These are phyloP conservation scores for Xenopus laevis DNA, from an alignment of 2,113 vertebrate species.

Conservation along the genomic window DNA sequence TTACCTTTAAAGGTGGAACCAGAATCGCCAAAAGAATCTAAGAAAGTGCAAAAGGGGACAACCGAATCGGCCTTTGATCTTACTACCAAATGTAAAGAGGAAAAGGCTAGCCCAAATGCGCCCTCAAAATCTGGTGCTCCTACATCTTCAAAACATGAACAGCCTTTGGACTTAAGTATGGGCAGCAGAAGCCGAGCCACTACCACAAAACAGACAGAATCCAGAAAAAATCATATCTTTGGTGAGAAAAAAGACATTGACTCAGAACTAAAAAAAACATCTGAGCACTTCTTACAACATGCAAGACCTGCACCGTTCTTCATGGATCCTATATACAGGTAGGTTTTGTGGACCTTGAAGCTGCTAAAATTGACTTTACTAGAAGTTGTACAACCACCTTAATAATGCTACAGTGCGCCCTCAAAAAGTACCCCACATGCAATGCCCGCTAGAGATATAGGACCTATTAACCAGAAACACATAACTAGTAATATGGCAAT, in stretches of 20 bases:
- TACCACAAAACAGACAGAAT: conserved; percentile 65
- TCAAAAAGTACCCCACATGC: too few relatives aligned
- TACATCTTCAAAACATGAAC: conserved; percentile 77
- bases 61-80: conserved; percentile 93
- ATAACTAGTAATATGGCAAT: too few relatives aligned
- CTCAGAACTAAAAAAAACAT: conserved; percentile 70
- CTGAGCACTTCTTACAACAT: conserved; percentile 87
- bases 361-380: too few relatives aligned
- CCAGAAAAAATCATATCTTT: conserved; percentile 77
- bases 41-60: conserved; percentile 81
- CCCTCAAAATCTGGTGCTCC: conserved; percentile 72
- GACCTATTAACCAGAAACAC: too few relatives aligned
- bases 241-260: conserved; percentile 77
- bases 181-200: conserved; percentile 80
- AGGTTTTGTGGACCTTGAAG: too few relatives aligned
- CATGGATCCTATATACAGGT: conserved; percentile 99
- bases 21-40: conserved; percentile 80
- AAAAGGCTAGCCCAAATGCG: conserved; percentile 72
- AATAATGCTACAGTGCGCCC: too few relatives aligned
- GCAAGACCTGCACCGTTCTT: conserved; percentile 95
- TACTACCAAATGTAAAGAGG: conserved; percentile 91
- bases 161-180: conserved; percentile 93
- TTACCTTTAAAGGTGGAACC: conserved; percentile 82
- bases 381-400: too few relatives aligned
- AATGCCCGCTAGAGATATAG: too few relatives aligned